Base-by-base conservation (phyloP, 2,113 vertebrate species). In the Tachysurus vachellii region DNA sequence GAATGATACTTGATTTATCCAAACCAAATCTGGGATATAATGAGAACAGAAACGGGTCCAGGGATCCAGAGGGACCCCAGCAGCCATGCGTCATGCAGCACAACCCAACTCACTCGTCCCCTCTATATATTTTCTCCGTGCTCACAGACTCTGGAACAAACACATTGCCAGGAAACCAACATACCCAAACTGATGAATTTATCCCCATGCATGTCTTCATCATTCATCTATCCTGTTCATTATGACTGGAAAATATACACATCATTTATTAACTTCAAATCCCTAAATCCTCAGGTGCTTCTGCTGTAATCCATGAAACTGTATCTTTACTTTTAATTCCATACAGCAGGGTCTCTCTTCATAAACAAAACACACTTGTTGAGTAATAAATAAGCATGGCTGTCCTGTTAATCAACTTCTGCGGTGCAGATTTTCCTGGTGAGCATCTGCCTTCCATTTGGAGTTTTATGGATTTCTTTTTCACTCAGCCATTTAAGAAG, bases 361-460 rank as follows among this genome's bases (percentile, higher is more conserved):
- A 68, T 80, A 68, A 86, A 80, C 85, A 54, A 68, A 56, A 59
- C 23, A 17, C 17, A 44, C 50, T n/a, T 16, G 76, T 3, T 23
- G 28, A 57, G 54, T 57, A 70, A 86, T 86, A 86, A 86, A 80
- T 70, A 36, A 70, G 42, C 76, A 16, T 19, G 75, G 84, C 28
- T 54, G 73, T 64, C 84, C 21, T 68, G 75, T 62, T 76, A 61
- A 85, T 86, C 75, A 36, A 66, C 23, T 36, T 53, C 50, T 53
- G 44, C 16, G 47, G 36, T 28, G 64, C 17, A 1, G 66, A 12
- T 73, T 56, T 71, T 86, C 79, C 80, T 53, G 85, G 56, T 80
- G 5, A 36, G 56, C 85, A 87, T 87, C 86, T 87, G 86, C 56
- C 86, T 87, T 62, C 28, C 86, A 59, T 87, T 75, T 87, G 54